Conservation (phyloP, 1,140 invertebrate species). For the Stenopsyche tienmushanensis region DNA sequence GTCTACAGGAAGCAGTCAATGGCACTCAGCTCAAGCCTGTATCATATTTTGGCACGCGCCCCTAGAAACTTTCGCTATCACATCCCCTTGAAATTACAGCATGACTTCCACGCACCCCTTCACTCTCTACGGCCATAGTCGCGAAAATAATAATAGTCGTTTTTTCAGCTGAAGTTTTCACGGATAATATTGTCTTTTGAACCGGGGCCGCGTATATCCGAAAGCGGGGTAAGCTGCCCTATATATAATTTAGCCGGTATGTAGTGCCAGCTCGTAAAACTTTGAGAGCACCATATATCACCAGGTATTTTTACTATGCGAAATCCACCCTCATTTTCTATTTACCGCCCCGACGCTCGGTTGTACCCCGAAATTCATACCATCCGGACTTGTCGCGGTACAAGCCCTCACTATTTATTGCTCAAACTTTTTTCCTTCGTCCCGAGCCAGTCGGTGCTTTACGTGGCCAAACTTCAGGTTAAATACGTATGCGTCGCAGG, state of each 20-base stretch:
- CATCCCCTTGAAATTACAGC: too few species aligned
- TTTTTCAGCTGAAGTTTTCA: neutral
- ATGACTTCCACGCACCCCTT: neutral
- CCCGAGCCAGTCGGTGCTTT: neutral
- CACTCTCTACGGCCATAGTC: neutral
- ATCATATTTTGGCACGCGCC: neutral
- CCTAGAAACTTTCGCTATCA: neutral
- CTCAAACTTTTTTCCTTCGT: neutral
- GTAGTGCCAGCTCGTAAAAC: conserved; percentile 2
- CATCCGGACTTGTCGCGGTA: neutral
- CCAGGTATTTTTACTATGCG: conserved; percentile 7
- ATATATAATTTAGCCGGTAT: neutral
- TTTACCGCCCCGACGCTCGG: neutral
- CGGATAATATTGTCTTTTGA: neutral
- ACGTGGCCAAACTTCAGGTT: too few species aligned
- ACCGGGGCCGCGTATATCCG: too few species aligned
- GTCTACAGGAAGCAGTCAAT: too few species aligned
- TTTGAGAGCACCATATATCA: neutral
- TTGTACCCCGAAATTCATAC: neutral
- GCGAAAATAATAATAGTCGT: neutral
- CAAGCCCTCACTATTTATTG: neutral
- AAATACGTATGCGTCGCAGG: too few species aligned
- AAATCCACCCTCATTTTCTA: conserved; percentile 11
- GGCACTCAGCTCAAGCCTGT: too few species aligned
- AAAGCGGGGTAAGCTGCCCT: neutral